Evolutionary conservation across 23 tunicate genomes (phyloP).

Genomic region (Styela clava): DNA sequence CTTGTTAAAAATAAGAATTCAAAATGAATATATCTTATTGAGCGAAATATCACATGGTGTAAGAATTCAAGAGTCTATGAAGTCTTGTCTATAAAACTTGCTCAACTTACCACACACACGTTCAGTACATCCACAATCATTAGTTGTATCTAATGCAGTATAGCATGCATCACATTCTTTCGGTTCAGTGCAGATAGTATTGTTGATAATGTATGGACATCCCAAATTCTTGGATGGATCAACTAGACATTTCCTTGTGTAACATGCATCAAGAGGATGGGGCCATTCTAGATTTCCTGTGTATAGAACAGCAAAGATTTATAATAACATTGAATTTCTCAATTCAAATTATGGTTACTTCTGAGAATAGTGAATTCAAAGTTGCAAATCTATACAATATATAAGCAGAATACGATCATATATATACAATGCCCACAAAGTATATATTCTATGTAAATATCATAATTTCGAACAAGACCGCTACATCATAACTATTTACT

Average conservation of each 20-base stretch:
- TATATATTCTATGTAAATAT: too few relatives aligned
- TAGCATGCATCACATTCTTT: conserved; percentile 42
- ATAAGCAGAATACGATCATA: too few relatives aligned
- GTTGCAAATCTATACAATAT: too few relatives aligned
- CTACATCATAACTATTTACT: too few relatives aligned
- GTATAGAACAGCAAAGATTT: conserved; percentile 5
- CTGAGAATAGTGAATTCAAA: not conserved
- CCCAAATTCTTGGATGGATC: conserved; percentile 42
- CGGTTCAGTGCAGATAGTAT: conserved; percentile 51
- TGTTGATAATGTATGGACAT: conserved; percentile 50
- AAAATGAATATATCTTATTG: too few relatives aligned
- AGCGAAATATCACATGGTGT: too few relatives aligned
- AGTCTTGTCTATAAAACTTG: too few relatives aligned
- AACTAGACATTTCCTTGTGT: conserved; percentile 36
- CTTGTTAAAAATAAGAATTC: too few relatives aligned
- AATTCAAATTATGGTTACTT: not conserved
- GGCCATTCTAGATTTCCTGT: conserved; percentile 18
- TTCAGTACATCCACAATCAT: conserved; percentile 43
- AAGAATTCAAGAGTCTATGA: too few relatives aligned
- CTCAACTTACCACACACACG: conserved; percentile 32
- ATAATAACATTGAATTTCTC: not conserved
- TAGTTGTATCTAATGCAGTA: conserved; percentile 38
- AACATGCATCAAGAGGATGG: conserved; percentile 41
- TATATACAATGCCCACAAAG: too few relatives aligned
- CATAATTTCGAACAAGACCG: too few relatives aligned